Evolutionary conservation across 2,113 vertebrate species (phyloP), one percentile per base, ranked within the genome.

Genomic region (Neoarius graeffei): DNA sequence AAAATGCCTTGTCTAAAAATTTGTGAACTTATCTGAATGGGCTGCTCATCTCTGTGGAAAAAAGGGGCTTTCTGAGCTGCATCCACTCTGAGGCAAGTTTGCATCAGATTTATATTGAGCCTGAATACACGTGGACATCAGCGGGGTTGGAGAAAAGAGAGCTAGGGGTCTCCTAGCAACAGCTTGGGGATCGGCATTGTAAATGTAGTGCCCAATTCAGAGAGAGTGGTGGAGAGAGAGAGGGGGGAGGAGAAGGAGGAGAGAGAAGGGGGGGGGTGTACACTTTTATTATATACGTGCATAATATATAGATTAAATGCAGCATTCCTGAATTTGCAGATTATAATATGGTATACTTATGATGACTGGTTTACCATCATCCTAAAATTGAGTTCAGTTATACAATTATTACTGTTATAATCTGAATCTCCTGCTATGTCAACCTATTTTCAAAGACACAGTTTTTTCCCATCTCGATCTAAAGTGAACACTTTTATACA

Each of bases 101-200:
- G 87, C 30, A 56, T 83, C 85, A 76, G 89, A 86, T 92, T 93
- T 91, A 92, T 89, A 92, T 42, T 10, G 80, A 86, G 83, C 23
- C 88, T 80, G 90, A 88, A 89, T 88, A 90, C 93, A 94, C 60
- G 92, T 92, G 91, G 92, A 91, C 90, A 91, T 77, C 87, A 69
- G 90, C 80, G 85, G 89, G 89, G 94, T 87, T 92, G 86, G 85
- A 90, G 89, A 92, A 90, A 91, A 92, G 91, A 91, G 84, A 90
- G 86, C 89, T 85, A 86, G 89, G 87, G 88, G 92, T 95, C 93
- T 92, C 95, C 93, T 96, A 94, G 95, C 95, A 95, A 96, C 95
- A 25, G 88, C 87, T 83, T 90, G 56, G 85, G 54, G 73, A 85
- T 87, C 73, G 67, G 69, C 81, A 79, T 91, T 81, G 88, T 79